Percentiles rank a stretch among this genome's conserved stretches.
phyloP scores from a whole-genome alignment of 1,140 invertebrate genomes.

The Sminthurides bifidus region DNA sequence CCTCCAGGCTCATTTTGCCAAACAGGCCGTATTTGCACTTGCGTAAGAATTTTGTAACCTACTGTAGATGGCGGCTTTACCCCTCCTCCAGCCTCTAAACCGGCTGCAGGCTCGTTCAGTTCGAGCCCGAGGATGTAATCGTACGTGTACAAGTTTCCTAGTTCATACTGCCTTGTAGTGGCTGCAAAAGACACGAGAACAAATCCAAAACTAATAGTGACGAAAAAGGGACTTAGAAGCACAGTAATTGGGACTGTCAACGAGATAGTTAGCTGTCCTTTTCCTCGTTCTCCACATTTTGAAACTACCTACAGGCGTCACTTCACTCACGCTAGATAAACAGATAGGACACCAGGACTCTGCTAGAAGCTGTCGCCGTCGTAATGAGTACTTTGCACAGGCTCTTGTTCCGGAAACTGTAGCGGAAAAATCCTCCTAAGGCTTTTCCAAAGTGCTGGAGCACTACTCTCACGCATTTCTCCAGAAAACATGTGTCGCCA shows the following conservation, averaged over 20 bases:
- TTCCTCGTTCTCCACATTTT: not conserved
- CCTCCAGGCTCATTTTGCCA: conserved; percentile 43
- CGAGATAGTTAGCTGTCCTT: conserved; percentile 6
- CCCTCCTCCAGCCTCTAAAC: not conserved
- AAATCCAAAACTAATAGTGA: conserved; percentile 30
- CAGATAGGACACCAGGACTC: not conserved
- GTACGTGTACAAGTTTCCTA: conserved; percentile 28
- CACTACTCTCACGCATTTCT: too few relatives aligned
- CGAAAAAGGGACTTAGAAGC: conserved; percentile 16
- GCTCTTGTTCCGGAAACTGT: not conserved
- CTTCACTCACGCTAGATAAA: not conserved
- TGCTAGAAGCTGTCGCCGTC: not conserved
- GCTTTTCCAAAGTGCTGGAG: too few relatives aligned
- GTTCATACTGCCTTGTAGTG: conserved; percentile 26
- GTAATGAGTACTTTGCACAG: not conserved
- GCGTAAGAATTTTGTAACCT: conserved; percentile 44
- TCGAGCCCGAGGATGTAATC: conserved; percentile 28
- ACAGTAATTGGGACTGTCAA: conserved; percentile 17
- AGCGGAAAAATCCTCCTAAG: too few relatives aligned
- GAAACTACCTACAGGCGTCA: too few relatives aligned
- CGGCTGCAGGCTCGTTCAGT: conserved; percentile 28
- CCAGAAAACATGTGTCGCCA: too few relatives aligned
- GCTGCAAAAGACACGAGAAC: conserved; percentile 27
- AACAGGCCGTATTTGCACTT: conserved; percentile 40
- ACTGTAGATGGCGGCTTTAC: conserved; percentile 41